Base-by-base conservation (phyloP, 1,140 invertebrate species). In the Daktulosphaira vitifoliae region DNA sequence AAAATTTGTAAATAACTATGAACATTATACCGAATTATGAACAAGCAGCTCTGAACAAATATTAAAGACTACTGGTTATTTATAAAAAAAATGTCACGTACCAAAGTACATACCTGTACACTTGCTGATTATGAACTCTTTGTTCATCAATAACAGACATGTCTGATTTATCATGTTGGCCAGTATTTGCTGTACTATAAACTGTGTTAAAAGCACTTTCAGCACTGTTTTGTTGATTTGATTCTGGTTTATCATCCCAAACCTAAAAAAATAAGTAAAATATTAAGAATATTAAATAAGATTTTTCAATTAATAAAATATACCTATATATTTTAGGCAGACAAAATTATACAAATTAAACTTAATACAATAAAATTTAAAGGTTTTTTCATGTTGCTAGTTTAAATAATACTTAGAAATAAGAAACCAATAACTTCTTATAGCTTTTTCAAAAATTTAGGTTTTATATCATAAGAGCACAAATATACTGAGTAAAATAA, bases 41-140 rank as follows among this genome's bases (percentile, higher is more conserved):
- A 48, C 29, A 48, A 46, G 42, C 56, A 48, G 26, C 11, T 33
- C 20, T 48, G 18, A 22, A 62, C 42, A 48, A 48, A 48, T 18
- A 20, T 33, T 48, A 62, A 56, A 11, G 26, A 15, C 18, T 62
- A 62, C 26, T 38, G 42, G 56, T 62, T 62, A 62, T 22, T 62
- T 48, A 62, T 42, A 62, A 62, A 48, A 62, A 62, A 62, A 33
- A 42, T 62, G 39, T 62, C 42, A 62, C 56, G 56, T 62, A 62
- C 56, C 56, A 62, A 62, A 62, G 42, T 62, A 62, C 56, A 62
- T 62, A 62, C 56, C 56, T 62, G 56, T 62, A 62, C 56, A 62
- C 56, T 62, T 62, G 56, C 25, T 62, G 56, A 26, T 62, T 62
- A 33, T 62, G 56, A 62, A 62, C 56, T 48, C 56, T 62, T 29